Base-by-base conservation (phyloP, 1,140 invertebrate species). In the Ceratina calcarata region DNA sequence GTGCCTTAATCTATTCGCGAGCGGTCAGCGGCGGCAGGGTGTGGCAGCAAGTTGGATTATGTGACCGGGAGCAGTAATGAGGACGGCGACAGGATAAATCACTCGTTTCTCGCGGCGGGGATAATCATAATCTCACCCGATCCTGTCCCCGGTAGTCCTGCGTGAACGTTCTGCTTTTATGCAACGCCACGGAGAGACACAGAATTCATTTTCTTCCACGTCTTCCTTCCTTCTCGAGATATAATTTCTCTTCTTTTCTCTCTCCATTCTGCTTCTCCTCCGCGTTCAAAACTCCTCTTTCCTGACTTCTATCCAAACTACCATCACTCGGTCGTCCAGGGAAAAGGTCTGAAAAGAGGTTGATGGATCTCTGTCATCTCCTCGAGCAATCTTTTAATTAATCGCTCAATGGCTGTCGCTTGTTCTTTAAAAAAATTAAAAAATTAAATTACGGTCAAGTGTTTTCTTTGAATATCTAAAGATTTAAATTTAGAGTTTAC, bases 61-160 rank as follows among this genome's bases (percentile, higher is more conserved):
- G 86, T 89, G 90, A 89, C 87, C 85, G 86, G 89, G 87, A 87
- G 84, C 85, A 73, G 88, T 91, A 91, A 91, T 91, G 89, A 91
- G 90, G 79, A 91, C 89, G 88, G 86, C 89, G 89, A 91, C 88
- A 78, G 89, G 86, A 91, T 91, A 91, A 92, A 92, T 91, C 91
- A 92, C 84, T 91, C 84, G 84, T 88, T 89, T 88, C 85, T 84
- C 88, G 78, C 78, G 79, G 81, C 82, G 81, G 88, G 88, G 90
- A 91, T 91, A 90, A 91, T 91, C 88, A 88, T 92, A 91, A 90
- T 91, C 91, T 87, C 77, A 79, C 58, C 75, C 83, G 81, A 85
- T 89, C 80, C 82, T 80, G 86, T 86, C 88, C 83, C 73, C 78
- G 83, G 82, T 80, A 84, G 84, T 87, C 80, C 66, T 70, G 72